A percentile compares a stretch with the other conserved stretches of the same genome.
Conservation (phyloP, 2,888 invertebrate genomes). For the Melanchra persicariae region DNA sequence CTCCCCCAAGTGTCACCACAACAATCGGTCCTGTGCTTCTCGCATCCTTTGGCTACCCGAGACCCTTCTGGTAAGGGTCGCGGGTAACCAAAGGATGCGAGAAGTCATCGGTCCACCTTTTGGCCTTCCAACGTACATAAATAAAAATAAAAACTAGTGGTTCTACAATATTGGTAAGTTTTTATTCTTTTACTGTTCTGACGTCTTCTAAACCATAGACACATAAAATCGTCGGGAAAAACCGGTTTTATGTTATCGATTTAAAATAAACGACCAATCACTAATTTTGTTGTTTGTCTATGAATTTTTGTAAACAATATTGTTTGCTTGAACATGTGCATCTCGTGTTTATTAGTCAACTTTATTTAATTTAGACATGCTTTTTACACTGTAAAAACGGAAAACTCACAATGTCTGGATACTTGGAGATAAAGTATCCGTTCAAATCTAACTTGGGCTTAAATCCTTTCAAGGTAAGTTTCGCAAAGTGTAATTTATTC, state of each 20-base stretch:
- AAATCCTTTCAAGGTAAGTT: constrained; percentile 92
- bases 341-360: constrained; percentile 55
- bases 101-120: too few species aligned
- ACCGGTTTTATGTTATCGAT: constrained; percentile 72
- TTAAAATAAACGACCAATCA: constrained; percentile 88
- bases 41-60: too few species aligned
- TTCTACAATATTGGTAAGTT: neutral
- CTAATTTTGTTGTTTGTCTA: constrained; percentile 80
- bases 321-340: constrained; percentile 72
- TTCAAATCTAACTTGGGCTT: constrained; percentile 91
- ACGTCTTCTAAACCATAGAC: constrained; percentile 28
- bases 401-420: constrained; percentile 87
- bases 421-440: constrained; percentile 92
- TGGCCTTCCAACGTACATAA: too few species aligned
- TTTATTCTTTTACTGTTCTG: neutral
- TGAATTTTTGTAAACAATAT: constrained; percentile 79
- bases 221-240: constrained; percentile 55
- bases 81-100: too few species aligned
- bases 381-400: constrained; percentile 54
- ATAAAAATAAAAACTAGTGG: neutral
- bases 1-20: too few species aligned
- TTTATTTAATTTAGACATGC: constrained; percentile 61
- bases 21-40: too few species aligned
- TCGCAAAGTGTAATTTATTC: constrained; percentile 49
- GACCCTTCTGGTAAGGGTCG: too few species aligned